These are phyloP conservation scores for Dendrolimus pini DNA, from an alignment of 2,888 invertebrate genomes.

Conservation along the genomic window DNA sequence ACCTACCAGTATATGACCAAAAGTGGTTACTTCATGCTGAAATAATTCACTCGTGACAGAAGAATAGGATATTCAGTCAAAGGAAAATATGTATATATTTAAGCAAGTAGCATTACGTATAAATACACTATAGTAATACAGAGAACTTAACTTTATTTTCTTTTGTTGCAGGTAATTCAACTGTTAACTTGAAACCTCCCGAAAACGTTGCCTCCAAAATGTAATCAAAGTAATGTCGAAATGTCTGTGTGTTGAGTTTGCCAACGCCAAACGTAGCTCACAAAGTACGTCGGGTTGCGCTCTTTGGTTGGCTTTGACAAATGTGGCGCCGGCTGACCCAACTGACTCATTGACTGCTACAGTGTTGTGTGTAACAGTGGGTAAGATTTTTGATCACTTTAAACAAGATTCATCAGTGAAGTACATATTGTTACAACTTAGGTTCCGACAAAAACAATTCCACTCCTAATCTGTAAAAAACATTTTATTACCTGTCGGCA, in stretches of 20 bases:
- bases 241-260: slow-evolving; percentile 8
- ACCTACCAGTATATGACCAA: too few relatives aligned
- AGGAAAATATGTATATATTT: too few relatives aligned
- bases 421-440: too few relatives aligned
- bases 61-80: too few relatives aligned
- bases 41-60: too few relatives aligned
- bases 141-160: neutral
- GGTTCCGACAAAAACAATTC: too few relatives aligned
- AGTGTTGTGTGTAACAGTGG: neutral
- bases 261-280: slow-evolving; percentile 11
- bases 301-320: slow-evolving; percentile 28
- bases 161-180: slow-evolving; percentile 19
- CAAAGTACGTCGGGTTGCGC: slow-evolving; percentile 6
- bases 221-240: slow-evolving; percentile 8
- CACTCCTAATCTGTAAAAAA: too few relatives aligned
- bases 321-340: slow-evolving; percentile 33
- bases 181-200: neutral
- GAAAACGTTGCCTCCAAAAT: neutral
- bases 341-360: slow-evolving; percentile 3
- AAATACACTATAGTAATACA: too few relatives aligned
- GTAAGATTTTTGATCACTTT: neutral
- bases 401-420: too few relatives aligned
- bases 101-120: too few relatives aligned
- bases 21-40: too few relatives aligned
- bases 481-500: too few relatives aligned